Base-by-base conservation (phyloP, 2,888 invertebrate genomes). In the Pyralis farinalis region DNA sequence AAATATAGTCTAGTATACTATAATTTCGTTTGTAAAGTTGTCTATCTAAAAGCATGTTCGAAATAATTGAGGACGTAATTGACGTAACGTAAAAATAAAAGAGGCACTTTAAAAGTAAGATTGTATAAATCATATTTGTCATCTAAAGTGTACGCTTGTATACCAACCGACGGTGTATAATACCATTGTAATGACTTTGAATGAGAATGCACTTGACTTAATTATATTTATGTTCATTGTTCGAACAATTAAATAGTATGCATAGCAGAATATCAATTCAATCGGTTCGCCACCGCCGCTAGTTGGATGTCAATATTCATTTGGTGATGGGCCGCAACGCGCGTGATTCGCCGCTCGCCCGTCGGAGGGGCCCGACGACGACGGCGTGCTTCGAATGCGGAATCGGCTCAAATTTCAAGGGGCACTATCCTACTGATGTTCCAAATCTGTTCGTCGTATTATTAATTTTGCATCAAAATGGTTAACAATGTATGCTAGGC, bases 291-390 rank as follows among this genome's bases (percentile, higher is more conserved):
- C 16, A 16, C 59, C 50, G 66, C 59, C 50, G 66, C 74, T 77
- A 76, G 71, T 73, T 68, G 71, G 80, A 73, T 83, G 87, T 87
- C 87, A 87, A 86, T 87, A 87, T 85, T 86, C 81, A 87, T 87
- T 86, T 83, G 80, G 73, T 54, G 65, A 55, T 67, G 57, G 68
- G 71, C 63, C 66, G 59, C 68, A 56, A 58, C 64, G 68, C 69
- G 76, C 80, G 80, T 82, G 81, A 82, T 82, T 80, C 76, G 77
- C 75, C 78, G 70, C 58, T 53, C 58, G 51, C 58, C 56, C 44
- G 40, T 44, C 47, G 51, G 45, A 46, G 53, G 38, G 55, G 62
- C 49, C 56, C 64, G 61, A 16, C 2, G 16, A 3, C 2, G 16
- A 3, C 4, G 16, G 47, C 75, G 82, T 76, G 82, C 61, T 53